Percentiles rank a stretch among this genome's conserved stretches.
Evolutionary conservation across 2,888 invertebrate genomes (phyloP).

Genomic region (Epistrophe grossulariae): DNA sequence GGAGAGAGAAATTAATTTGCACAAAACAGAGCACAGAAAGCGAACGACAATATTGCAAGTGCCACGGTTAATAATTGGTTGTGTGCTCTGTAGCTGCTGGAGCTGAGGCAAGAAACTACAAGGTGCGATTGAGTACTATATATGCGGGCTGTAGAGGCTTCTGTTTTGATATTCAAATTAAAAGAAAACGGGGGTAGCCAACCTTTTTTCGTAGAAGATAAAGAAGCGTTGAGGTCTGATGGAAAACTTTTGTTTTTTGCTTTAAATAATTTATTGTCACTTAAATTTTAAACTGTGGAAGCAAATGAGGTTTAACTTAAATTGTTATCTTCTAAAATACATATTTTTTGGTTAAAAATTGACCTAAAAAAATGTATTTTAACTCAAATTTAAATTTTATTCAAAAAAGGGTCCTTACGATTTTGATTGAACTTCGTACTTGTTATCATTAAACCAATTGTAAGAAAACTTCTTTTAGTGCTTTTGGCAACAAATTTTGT

Average conservation of each 20-base stretch:
- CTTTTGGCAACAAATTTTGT: no score
- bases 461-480: no score
- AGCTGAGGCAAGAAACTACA: slow-evolving; percentile 16
- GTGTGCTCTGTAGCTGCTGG: neutral
- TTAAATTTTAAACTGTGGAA: neutral
- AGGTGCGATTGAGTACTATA: neutral
- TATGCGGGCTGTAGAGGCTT: slow-evolving; percentile 14
- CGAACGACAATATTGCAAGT: slow-evolving; percentile 31
- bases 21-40: slow-evolving; percentile 22
- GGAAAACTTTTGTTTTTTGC: neutral
- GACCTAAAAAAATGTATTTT: no score
- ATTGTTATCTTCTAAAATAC: no score
- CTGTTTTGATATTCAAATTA: slow-evolving; percentile 46
- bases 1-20: slow-evolving; percentile 31
- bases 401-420: no score
- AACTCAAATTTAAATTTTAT: no score
- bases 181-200: neutral
- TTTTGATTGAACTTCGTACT: no score
- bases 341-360: no score
- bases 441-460: no score
- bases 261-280: neutral
- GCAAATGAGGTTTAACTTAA: no score
- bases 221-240: no score
- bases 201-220: slow-evolving; percentile 15
- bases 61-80: slow-evolving; percentile 6